Conservation (phyloP, 92 coral and sea anemone species). For the Porites cylindrica region DNA sequence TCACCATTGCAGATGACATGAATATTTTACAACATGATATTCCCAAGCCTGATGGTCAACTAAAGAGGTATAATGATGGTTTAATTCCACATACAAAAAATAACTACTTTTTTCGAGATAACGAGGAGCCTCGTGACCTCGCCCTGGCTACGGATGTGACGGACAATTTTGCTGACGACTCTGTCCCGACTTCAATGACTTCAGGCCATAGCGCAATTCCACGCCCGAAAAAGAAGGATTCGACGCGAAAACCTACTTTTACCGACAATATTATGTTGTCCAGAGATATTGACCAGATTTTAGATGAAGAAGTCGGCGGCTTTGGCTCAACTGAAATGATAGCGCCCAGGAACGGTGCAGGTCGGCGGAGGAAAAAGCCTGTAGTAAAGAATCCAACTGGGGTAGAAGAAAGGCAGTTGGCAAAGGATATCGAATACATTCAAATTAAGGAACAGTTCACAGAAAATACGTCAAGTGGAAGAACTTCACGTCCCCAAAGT, state of each 20-base stretch:
- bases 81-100: not conserved
- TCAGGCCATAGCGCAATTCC: not conserved
- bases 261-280: constrained; percentile 17
- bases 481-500: not conserved
- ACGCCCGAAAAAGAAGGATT: constrained; percentile 20
- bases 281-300: not conserved
- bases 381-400: not conserved
- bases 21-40: not conserved
- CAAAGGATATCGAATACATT: not conserved
- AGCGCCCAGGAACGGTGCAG: not conserved
- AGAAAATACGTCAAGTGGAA: not conserved
- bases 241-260: constrained; percentile 1
- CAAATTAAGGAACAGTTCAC: not conserved
- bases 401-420: not conserved
- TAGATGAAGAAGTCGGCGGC: not conserved
- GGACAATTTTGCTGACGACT: not conserved
- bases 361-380: not conserved
- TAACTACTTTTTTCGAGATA: not conserved
- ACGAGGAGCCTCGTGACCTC: not conserved
- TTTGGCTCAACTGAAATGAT: not conserved
- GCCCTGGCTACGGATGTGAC: too few species aligned
- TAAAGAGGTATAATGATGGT: not conserved
- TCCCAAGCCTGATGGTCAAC: not conserved
- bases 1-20: not conserved
- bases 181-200: not conserved